Percentiles rank a stretch among this genome's conserved stretches.
Conservation (phyloP, 2,113 vertebrate genomes). For the Corythoichthys intestinalis region DNA sequence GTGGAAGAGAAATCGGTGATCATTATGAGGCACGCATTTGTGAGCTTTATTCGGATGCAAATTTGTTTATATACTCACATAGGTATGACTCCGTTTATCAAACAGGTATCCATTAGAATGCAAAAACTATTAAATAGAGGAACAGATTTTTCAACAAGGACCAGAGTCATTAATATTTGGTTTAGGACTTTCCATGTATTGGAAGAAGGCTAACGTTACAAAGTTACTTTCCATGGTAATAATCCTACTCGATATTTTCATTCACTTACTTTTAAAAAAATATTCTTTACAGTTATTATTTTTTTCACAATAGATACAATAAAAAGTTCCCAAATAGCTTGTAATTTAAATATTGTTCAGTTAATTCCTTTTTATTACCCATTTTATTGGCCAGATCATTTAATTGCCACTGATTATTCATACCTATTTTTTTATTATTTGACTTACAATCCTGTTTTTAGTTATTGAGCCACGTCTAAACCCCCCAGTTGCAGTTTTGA, state of each 20-base stretch:
- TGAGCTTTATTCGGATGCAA: not conserved
- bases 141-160: not conserved
- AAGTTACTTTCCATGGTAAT: not conserved
- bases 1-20: constrained; percentile 26
- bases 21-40: not conserved
- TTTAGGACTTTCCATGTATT: not conserved
- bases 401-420: too few species aligned
- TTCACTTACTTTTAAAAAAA: too few species aligned
- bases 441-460: too few species aligned
- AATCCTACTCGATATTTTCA: not conserved
- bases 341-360: too few species aligned
- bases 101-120: constrained; percentile 34
- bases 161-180: not conserved
- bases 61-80: constrained; percentile 44
- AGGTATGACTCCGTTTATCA: constrained; percentile 29
- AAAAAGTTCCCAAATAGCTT: too few species aligned
- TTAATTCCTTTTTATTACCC: too few species aligned
- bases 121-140: constrained; percentile 1
- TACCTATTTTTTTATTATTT: too few species aligned
- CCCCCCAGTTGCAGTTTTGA: too few species aligned
- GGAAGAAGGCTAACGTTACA: not conserved
- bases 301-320: too few species aligned
- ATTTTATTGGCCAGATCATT: too few species aligned
- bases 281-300: too few species aligned
- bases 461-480: too few species aligned